phyloP scores from a whole-genome alignment of 2,797 vertebrate genomes.

The Scleropages formosus region DNA sequence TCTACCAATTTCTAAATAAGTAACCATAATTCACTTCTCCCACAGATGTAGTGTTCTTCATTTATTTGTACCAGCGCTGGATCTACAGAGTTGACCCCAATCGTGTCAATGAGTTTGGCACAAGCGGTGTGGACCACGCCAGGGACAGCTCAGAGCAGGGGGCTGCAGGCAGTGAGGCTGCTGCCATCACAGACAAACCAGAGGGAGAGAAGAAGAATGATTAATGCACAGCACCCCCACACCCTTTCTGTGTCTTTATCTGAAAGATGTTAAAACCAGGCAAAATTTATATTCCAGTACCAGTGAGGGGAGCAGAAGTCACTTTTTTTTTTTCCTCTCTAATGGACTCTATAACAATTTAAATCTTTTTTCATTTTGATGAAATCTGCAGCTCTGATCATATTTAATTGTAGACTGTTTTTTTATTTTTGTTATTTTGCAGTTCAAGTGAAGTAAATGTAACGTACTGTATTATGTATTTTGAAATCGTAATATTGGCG shows the following conservation, averaged over 20 bases:
- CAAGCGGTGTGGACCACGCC: constrained; percentile 73
- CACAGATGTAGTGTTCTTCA: constrained; percentile 90
- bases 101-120: constrained; percentile 87
- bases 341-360: constrained; percentile 59
- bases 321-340: constrained; percentile 61
- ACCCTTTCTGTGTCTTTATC: constrained; percentile 45
- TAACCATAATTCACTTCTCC: not conserved
- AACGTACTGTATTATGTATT: constrained; percentile 81
- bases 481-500: constrained; percentile 61
- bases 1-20: not conserved
- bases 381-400: constrained; percentile 61
- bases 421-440: constrained; percentile 64
- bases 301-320: constrained; percentile 55
- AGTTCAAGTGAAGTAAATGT: constrained; percentile 79
- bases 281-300: constrained; percentile 52
- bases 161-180: constrained; percentile 32
- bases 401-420: constrained; percentile 71
- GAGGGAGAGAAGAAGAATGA: constrained; percentile 90
- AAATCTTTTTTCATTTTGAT: constrained; percentile 64
- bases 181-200: constrained; percentile 76
- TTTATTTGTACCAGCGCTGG: constrained; percentile 96
- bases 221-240: constrained; percentile 52
- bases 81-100: constrained; percentile 92
- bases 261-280: constrained; percentile 56
- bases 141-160: constrained; percentile 49